Conservation (phyloP, 2,113 vertebrate species). For the Zapornia atra region DNA sequence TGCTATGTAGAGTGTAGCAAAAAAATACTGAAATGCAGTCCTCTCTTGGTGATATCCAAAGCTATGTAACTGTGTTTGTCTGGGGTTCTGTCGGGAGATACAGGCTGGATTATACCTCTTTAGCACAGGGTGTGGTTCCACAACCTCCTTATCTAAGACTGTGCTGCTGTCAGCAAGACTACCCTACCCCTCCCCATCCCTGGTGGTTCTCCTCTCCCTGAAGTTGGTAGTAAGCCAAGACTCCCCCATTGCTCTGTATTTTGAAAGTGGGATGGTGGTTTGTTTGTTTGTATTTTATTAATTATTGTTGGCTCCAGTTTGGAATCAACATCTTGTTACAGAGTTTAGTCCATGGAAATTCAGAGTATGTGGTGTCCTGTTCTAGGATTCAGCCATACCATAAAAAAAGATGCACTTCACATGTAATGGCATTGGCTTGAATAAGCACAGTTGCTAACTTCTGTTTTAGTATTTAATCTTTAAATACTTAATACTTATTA, state of each 20-base stretch:
- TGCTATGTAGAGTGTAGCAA: not conserved
- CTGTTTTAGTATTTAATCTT: no score
- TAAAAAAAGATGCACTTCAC: not conserved
- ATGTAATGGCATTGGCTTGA: not conserved
- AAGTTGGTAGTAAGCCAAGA: not conserved
- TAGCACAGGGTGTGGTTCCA: not conserved
- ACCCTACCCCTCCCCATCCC: accelerated
- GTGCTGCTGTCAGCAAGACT: not conserved
- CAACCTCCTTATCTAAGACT: not conserved
- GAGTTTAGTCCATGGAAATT: not conserved
- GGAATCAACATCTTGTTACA: not conserved
- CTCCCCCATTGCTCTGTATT: not conserved
- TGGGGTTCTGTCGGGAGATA: not conserved
- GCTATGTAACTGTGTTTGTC: not conserved
- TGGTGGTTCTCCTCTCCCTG: not conserved
- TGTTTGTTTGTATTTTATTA: not conserved
- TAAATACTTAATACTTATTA: no score
- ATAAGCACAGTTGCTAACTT: not conserved
- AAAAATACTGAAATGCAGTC: not conserved
- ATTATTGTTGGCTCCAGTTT: not conserved
- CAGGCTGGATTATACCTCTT: not conserved
- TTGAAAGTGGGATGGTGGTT: not conserved
- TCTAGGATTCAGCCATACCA: not conserved
- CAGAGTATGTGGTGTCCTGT: not conserved
- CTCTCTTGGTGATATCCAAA: not conserved